Conservation (phyloP, 2,113 vertebrate genomes). For the Zapornia atra region DNA sequence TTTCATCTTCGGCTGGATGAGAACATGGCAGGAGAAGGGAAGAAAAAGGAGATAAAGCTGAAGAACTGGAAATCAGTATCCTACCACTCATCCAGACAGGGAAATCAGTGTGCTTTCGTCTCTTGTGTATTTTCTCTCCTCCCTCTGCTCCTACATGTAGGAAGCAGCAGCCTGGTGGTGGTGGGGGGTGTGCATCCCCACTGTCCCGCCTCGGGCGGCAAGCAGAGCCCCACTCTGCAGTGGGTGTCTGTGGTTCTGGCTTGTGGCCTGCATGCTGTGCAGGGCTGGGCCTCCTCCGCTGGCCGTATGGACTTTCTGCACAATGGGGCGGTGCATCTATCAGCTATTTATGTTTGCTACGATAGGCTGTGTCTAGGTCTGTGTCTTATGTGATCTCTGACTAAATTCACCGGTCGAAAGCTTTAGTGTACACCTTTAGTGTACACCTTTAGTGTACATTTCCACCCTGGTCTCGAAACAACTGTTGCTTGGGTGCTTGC, state of each 20-base stretch:
- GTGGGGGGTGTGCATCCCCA: background rate
- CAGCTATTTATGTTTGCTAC: background rate
- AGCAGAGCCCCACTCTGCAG: fast-evolving
- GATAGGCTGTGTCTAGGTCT: background rate
- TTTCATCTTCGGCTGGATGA: background rate
- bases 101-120: background rate
- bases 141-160: background rate
- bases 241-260: background rate
- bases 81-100: background rate
- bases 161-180: background rate
- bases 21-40: background rate
- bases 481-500: background rate
- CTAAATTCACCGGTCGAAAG: background rate
- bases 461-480: background rate
- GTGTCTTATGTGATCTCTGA: background rate
- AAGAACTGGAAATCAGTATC: background rate
- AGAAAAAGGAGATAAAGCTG: background rate
- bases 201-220: background rate
- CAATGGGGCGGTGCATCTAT: background rate
- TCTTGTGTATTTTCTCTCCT: background rate
- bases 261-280: background rate
- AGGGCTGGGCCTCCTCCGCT: background rate
- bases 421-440: too few species aligned
- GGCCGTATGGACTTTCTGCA: fast-evolving
- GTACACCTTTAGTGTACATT: background rate